A percentile compares a stretch with the other conserved stretches of the same genome.
phyloP scores from a whole-genome alignment of 1,140 invertebrate genomes.

The Drosophila nasuta region DNA sequence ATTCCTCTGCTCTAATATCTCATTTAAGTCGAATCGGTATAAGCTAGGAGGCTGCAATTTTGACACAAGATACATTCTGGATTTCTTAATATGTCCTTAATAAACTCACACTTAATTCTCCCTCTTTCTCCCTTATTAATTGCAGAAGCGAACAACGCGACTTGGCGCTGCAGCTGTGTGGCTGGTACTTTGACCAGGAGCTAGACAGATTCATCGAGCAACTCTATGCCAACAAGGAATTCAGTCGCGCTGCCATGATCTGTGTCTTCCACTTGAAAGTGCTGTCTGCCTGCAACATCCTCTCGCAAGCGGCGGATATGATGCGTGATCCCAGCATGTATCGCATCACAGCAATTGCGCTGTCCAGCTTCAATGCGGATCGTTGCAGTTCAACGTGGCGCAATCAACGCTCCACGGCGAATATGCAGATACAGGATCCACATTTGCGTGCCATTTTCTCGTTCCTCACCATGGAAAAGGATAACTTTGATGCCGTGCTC shows the following conservation, averaged over 20 bases:
- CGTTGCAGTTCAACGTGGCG: conserved; percentile 91
- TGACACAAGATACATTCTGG: no score
- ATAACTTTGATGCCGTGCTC: conserved; percentile 92
- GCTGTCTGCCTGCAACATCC: conserved; percentile 92
- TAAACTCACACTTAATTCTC: not conserved
- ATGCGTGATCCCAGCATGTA: conserved; percentile 84
- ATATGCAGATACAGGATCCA: conserved; percentile 91
- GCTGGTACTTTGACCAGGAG: conserved; percentile 91
- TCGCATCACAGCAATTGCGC: conserved; percentile 94
- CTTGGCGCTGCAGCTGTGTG: conserved; percentile 93
- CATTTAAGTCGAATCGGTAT: no score
- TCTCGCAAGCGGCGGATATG: conserved; percentile 88
- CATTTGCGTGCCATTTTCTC: conserved; percentile 96
- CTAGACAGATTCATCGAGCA: conserved; percentile 75
- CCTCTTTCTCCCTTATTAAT: conserved; percentile 19
- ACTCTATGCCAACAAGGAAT: conserved; percentile 85
- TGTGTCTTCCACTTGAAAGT: conserved; percentile 95
- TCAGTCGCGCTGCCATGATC: conserved; percentile 94
- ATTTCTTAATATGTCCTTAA: no score
- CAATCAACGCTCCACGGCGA: conserved; percentile 90
- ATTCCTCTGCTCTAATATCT: no score
- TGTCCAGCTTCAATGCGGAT: conserved; percentile 94
- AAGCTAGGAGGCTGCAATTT: no score
- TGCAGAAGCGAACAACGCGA: conserved; percentile 91
- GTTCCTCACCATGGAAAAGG: conserved; percentile 93